Conservation (phyloP, 2,113 vertebrate species). For the Festucalex cinctus region DNA sequence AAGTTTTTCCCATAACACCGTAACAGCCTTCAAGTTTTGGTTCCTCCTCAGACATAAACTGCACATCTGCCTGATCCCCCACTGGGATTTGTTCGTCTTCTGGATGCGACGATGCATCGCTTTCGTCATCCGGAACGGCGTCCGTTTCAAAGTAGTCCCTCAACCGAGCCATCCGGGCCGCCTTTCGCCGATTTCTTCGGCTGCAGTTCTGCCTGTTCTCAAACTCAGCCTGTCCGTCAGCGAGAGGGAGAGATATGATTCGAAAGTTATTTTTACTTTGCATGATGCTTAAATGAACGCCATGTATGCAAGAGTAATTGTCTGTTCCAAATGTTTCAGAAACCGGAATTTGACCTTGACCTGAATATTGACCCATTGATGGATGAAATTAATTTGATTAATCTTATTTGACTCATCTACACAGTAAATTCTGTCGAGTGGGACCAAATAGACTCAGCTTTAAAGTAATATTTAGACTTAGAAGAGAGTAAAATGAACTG, state of each 20-base stretch:
- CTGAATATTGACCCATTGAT: too few species aligned
- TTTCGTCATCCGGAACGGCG: constrained; percentile 3
- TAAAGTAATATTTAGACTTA: too few species aligned
- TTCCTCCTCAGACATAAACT: constrained; percentile 11
- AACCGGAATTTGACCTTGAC: too few species aligned
- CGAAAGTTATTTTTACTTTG: neutral
- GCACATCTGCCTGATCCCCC: neutral
- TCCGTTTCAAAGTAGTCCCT: constrained; percentile 55
- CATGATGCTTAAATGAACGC: neutral
- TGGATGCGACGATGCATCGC: constrained; percentile 14
- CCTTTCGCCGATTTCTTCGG: constrained; percentile 50
- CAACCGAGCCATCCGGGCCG: constrained; percentile 48
- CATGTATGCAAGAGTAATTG: too few species aligned
- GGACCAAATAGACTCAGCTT: too few species aligned
- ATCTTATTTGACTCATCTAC: too few species aligned
- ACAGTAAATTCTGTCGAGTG: too few species aligned
- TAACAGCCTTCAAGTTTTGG: constrained; percentile 3
- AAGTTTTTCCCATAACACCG: neutral
- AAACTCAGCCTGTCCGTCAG: constrained; percentile 63
- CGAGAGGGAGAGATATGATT: constrained; percentile 15
- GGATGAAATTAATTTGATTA: too few species aligned
- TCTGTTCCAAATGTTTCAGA: too few species aligned
- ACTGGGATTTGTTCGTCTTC: constrained; percentile 10
- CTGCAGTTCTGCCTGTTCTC: constrained; percentile 47
- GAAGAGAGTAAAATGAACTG: too few species aligned